Conservation (phyloP, 2,113 vertebrate genomes). For the Eira barbara region DNA sequence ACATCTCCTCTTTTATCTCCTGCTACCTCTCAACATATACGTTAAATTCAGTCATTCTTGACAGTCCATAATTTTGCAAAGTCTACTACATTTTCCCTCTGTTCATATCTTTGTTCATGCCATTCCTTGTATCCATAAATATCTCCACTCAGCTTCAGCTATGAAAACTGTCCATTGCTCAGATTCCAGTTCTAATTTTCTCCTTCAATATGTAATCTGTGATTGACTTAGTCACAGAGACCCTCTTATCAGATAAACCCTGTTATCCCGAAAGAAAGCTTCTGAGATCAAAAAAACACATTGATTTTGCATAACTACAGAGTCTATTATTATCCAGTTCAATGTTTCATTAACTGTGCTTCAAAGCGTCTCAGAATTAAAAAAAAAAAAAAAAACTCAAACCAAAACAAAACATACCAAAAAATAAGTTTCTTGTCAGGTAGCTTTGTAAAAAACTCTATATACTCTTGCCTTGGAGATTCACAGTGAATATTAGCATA, state of each 20-base stretch:
- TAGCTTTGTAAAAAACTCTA: background rate
- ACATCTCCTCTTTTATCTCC: background rate
- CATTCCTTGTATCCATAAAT: background rate
- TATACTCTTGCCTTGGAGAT: background rate
- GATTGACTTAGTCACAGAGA: background rate
- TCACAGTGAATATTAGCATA: background rate
- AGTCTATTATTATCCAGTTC: background rate
- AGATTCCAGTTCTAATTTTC: background rate
- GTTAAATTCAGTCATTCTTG: background rate
- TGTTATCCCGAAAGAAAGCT: background rate
- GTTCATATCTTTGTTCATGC: background rate
- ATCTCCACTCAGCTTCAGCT: background rate
- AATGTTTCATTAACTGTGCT: background rate
- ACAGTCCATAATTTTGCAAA: background rate
- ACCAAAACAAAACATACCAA: background rate
- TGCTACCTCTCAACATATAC: background rate
- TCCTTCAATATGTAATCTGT: background rate
- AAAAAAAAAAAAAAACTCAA: background rate
- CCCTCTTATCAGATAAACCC: background rate
- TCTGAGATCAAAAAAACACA: background rate
- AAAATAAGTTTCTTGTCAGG: background rate
- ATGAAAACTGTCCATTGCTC: background rate
- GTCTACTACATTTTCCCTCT: background rate
- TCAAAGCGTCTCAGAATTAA: background rate
- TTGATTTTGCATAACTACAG: background rate